Evolutionary conservation across 2,888 invertebrate species (phyloP), one percentile per base, ranked within the genome.

Genomic region (Arge pagana): DNA sequence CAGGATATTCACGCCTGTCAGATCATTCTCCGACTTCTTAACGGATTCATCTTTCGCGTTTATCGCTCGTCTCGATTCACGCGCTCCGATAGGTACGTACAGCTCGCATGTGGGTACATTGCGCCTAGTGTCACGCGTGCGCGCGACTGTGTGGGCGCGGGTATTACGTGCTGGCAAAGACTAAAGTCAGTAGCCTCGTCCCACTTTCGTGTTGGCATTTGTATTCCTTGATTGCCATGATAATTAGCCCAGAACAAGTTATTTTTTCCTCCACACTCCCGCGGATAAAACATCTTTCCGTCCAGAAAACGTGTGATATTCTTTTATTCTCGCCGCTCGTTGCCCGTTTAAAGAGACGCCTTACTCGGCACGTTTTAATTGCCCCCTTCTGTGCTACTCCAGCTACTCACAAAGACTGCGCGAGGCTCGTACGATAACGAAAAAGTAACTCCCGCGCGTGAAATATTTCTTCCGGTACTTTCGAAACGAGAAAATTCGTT

Each of bases 101-200:
- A n/a, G n/a, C n/a, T n/a, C n/a, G n/a, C n/a, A n/a, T n/a, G n/a
- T n/a, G n/a, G n/a, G n/a, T n/a, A n/a, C n/a, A n/a, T n/a, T n/a
- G n/a, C n/a, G n/a, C n/a, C n/a, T n/a, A 2, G 21, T 39, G 31
- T 36, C 4, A 7, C 3, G 7, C 23, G 35, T 45, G 15, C 13
- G 4, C 26, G 28, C 28, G n/a, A 26, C 8, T 8, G 28, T 26
- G 4, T n/a, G 28, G 10, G 28, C 8, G 28, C 28, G n/a, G n/a
- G n/a, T n/a, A n/a, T 26, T 26, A 26, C 24, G 35, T 21, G 23
- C 15, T 23, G 31, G 45, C 24, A 24, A 33, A 11, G 45, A 45
- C 45, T 41, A 33, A 40, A 55, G 57, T 50, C 45, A 50, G 50
- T 52, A 61, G 55, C 62, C 65, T 64, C 63, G 65, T 62, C 48